phyloP scores from a whole-genome alignment of 2,113 vertebrate species.

The Vulpes lagopus region DNA sequence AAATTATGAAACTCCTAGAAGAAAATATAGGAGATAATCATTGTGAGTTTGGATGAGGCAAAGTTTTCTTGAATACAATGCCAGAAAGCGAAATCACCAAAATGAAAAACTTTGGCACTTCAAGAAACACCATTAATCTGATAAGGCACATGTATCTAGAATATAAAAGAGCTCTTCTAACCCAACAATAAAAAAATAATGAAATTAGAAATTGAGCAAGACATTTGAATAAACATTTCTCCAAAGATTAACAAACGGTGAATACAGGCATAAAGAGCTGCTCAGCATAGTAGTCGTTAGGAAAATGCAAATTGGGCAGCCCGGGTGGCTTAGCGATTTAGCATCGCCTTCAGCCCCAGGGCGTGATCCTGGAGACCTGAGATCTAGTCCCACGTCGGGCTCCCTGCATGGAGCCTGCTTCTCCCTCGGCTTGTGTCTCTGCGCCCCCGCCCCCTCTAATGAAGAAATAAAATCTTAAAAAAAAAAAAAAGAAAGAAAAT shows the following conservation, averaged over 20 bases:
- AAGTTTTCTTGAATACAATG: background rate
- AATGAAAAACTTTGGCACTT: background rate
- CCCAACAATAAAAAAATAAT: background rate
- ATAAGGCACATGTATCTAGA: background rate
- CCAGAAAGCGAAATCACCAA: background rate
- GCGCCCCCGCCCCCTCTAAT: no score
- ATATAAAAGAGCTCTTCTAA: background rate
- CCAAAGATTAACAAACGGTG: background rate
- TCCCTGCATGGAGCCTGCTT: no score
- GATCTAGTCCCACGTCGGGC: no score
- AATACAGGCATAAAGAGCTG: background rate
- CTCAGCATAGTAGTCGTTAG: background rate
- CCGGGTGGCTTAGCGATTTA: no score
- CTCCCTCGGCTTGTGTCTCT: no score
- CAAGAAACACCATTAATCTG: background rate
- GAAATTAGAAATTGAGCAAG: background rate
- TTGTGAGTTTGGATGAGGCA: background rate
- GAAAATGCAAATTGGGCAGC: background rate
- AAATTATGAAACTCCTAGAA: background rate
- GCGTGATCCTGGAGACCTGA: no score
- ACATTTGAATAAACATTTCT: background rate
- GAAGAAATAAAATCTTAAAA: no score
- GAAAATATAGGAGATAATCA: slow-evolving; percentile 4
- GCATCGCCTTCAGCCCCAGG: no score
- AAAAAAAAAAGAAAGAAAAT: background rate